Conservation (phyloP, 2,113 vertebrate genomes). For the Psammodynastes pulverulentus region DNA sequence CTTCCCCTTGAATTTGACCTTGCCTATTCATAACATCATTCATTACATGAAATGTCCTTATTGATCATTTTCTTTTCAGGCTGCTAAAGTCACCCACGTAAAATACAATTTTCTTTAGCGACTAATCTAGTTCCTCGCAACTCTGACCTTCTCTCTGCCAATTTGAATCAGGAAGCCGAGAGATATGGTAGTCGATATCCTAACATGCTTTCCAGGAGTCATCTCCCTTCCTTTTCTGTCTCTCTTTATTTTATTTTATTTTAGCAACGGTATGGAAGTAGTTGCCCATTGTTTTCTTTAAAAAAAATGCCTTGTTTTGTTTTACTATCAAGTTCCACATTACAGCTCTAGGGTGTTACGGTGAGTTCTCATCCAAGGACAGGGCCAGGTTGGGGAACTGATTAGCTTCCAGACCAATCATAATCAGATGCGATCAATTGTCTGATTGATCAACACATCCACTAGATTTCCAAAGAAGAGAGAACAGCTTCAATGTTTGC, state of each 20-base stretch:
- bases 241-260: background rate
- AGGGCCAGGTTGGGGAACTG: background rate
- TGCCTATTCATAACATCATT: conserved; percentile 2
- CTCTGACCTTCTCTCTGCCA: background rate
- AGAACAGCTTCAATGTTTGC: background rate
- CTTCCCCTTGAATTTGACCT: conserved; percentile 8
- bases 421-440: background rate
- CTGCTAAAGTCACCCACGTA: background rate
- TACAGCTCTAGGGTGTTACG: background rate
- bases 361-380: background rate
- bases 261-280: background rate
- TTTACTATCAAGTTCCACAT: background rate
- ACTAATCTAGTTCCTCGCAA: background rate
- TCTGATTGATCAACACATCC: background rate
- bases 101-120: background rate
- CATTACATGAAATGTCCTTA: conserved; percentile 6
- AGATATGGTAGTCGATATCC: background rate
- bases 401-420: background rate
- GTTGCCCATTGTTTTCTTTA: background rate
- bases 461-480: background rate
- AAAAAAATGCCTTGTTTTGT: background rate
- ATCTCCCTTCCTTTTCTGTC: background rate
- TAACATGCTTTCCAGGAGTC: background rate
- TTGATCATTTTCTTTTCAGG: conserved; percentile 5
- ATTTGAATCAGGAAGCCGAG: background rate